These are phyloP conservation scores for Agrotis clavis DNA, from an alignment of 2,888 invertebrate species.

Conservation along the genomic window DNA sequence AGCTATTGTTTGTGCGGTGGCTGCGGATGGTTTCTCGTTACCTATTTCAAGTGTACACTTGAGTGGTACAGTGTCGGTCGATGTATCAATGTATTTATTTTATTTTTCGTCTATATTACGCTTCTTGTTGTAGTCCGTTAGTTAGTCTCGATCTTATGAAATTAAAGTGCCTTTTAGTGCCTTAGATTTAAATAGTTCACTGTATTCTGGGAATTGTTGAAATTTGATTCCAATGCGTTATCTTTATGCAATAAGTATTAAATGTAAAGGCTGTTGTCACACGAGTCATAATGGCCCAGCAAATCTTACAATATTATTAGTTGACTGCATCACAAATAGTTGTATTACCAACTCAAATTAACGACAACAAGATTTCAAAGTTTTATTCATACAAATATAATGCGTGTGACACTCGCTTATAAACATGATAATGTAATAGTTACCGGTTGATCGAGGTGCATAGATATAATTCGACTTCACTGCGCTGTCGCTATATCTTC, in stretches of 20 bases:
- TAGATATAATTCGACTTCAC: conserved; percentile 66
- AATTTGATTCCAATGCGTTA: conserved; percentile 64
- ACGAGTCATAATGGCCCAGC: conserved; percentile 25
- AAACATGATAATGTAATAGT: conserved; percentile 68
- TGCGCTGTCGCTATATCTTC: conserved; percentile 59
- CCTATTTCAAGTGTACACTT: conserved; percentile 60
- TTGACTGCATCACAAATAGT: conserved; percentile 37
- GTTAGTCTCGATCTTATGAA: conserved; percentile 76
- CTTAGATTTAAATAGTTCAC: conserved; percentile 70
- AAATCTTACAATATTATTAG: conserved; percentile 24
- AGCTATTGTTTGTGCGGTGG: conserved; percentile 58
- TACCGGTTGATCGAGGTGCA: conserved; percentile 74
- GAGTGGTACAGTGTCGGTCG: conserved; percentile 65
- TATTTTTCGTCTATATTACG: conserved; percentile 78
- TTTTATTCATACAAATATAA: conserved; percentile 33
- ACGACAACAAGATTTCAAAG: conserved; percentile 9
- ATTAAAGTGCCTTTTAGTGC: conserved; percentile 80
- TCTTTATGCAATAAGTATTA: conserved; percentile 63
- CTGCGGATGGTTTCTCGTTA: conserved; percentile 61
- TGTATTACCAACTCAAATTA: conserved; percentile 32
- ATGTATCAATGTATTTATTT: conserved; percentile 81
- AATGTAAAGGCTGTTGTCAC: conserved; percentile 59
- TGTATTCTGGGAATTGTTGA: conserved; percentile 59
- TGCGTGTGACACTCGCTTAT: conserved; percentile 56
- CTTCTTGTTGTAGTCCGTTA: conserved; percentile 83